Evolutionary conservation across 2,113 vertebrate genomes (phyloP), one percentile per base, ranked within the genome.

Genomic region (Oriolus oriolus): DNA sequence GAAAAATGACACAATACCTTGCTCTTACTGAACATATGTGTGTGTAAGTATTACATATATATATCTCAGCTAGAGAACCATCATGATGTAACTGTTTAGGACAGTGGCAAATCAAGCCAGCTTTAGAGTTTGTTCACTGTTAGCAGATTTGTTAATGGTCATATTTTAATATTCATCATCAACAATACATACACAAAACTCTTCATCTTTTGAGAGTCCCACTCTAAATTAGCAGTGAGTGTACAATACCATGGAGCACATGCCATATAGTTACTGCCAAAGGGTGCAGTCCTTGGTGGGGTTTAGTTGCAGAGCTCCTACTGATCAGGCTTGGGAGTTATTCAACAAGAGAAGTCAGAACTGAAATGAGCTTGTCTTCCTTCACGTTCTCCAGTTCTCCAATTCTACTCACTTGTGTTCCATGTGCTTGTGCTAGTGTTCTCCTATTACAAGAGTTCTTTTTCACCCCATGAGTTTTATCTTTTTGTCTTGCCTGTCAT

Each of bases 381-480:
- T 64, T 50, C 45, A 15, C 9, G 24, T 93, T 18, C 35, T 61
- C 17, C 37, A 39, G 23, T 44, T 75, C 27, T 78, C 15, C 37
- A 44, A 8, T 60, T 77, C 44, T 53, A 35, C 28, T n/a, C 17
- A 44, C 28, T 84, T n/a, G 5, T 35, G 14, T 16, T 52, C 31
- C 21, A 33, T 47, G 14, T 27, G 3, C 47, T 64, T 37, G 20
- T 0, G 0, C 7, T 59, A 17, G 9, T 30, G 27, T 26, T 42
- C 9, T 83, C 35, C 13, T 61, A 21, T 20, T 5, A 16, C 42
- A 70, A 75, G 44, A 21, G 1, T 47, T 49, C 7, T 56, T 57
- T 44, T 80, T 49, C n/a, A 35, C 28, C 15, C 28, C 10, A 13
- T 27, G 15, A 23, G 10, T 10, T 50, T 68, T 68, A 18, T 30